These are phyloP conservation scores for Peromyscus melanophrys DNA, from an alignment of 2,797 vertebrate genomes.

Conservation along the genomic window DNA sequence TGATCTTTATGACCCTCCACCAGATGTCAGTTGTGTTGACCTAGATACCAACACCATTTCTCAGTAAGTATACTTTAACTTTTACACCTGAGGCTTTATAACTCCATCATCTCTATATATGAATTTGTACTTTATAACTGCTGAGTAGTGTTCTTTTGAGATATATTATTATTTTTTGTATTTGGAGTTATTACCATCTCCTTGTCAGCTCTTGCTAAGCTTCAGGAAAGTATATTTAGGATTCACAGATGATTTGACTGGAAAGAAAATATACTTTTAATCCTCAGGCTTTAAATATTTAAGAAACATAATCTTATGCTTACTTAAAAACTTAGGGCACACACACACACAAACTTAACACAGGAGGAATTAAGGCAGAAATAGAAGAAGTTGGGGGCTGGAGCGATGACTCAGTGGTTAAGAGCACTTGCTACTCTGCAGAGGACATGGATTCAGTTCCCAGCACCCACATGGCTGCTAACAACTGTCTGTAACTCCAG, in stretches of 20 bases:
- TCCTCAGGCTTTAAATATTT: conserved; percentile 68
- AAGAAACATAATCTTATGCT: conserved; percentile 49
- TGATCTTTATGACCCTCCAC: conserved; percentile 98
- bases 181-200: conserved; percentile 45
- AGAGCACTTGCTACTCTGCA: not conserved
- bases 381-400: not conserved
- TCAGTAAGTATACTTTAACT: conserved; percentile 93
- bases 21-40: conserved; percentile 98
- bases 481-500: not conserved
- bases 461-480: not conserved
- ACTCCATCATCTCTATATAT: not conserved
- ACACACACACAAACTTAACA: conserved; percentile 24
- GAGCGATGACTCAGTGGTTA: not conserved
- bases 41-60: conserved; percentile 99
- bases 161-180: conserved; percentile 22
- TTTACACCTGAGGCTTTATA: not conserved
- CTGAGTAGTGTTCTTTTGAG: conserved; percentile 42
- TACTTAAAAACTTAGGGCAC: conserved; percentile 41
- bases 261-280: conserved; percentile 51
- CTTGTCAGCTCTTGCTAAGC: conserved; percentile 49
- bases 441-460: not conserved
- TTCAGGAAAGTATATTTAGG: conserved; percentile 18
- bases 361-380: conserved; percentile 56
- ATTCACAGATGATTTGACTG: conserved; percentile 30
- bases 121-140: conserved; percentile 57